Percentiles rank a stretch among this genome's conserved stretches.
Evolutionary conservation across 1,140 invertebrate genomes (phyloP).

Genomic region (Drosophila sulfurigaster): DNA sequence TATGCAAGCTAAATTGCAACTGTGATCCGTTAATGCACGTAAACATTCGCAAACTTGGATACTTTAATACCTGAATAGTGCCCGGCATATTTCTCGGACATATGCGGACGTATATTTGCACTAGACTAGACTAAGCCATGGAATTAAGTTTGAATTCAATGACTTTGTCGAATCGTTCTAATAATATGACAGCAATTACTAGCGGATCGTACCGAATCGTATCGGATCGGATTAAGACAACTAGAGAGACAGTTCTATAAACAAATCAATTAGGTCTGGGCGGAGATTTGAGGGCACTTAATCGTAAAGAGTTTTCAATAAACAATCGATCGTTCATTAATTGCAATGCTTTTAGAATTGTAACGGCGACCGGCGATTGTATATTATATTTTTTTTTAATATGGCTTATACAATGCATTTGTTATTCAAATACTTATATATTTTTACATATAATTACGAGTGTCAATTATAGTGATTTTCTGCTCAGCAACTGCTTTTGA

Average conservation of each 20-base stretch:
- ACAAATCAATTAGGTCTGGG: constrained; percentile 33
- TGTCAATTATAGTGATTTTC: constrained; percentile 6
- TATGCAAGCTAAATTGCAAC: constrained; percentile 76
- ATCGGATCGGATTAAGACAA: constrained; percentile 39
- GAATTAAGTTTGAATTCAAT: constrained; percentile 60
- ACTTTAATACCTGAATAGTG: background rate
- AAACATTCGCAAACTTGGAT: background rate
- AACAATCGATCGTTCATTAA: background rate
- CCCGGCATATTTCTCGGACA: background rate
- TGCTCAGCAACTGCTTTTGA: background rate
- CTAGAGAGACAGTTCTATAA: constrained; percentile 26
- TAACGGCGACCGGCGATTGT: background rate
- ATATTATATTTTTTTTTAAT: background rate
- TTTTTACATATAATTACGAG: background rate
- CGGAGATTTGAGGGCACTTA: constrained; percentile 3
- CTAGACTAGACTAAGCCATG: constrained; percentile 52
- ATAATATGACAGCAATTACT: constrained; percentile 48
- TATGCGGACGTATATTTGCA: constrained; percentile 10
- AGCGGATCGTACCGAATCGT: constrained; percentile 4
- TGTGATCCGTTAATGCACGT: constrained; percentile 61
- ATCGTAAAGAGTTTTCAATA: background rate
- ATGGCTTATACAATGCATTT: background rate
- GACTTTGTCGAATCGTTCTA: constrained; percentile 51
- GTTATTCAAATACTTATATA: constrained; percentile 2
- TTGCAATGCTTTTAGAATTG: background rate